phyloP scores from a whole-genome alignment of 2,113 vertebrate species.

The Chauna torquata region DNA sequence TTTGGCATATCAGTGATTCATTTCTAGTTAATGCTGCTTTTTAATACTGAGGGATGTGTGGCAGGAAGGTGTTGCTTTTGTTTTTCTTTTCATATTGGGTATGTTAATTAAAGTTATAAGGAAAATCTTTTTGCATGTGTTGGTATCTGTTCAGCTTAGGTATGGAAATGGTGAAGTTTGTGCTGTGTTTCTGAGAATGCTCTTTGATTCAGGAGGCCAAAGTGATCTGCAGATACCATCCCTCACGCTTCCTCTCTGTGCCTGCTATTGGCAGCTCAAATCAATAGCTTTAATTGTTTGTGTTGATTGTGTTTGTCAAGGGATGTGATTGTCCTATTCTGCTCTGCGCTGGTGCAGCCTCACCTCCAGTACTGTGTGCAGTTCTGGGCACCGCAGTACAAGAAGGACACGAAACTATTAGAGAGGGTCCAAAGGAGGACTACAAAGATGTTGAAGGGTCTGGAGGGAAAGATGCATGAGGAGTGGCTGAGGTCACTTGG shows the following conservation, averaged over 20 bases:
- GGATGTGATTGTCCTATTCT: too few species aligned
- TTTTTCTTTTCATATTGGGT: not conserved
- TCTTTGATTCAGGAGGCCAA: not conserved
- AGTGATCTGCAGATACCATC: not conserved
- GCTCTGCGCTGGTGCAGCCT: too few species aligned
- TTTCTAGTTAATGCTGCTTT: slow-evolving; percentile 7
- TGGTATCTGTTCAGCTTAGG: not conserved
- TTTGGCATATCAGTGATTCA: not conserved
- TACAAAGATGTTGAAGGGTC: too few species aligned
- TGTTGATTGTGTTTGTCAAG: too few species aligned
- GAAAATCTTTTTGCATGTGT: not conserved
- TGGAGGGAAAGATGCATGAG: too few species aligned
- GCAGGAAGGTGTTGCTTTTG: not conserved
- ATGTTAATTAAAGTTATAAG: not conserved
- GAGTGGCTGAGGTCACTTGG: too few species aligned
- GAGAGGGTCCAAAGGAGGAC: too few species aligned
- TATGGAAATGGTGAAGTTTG: not conserved
- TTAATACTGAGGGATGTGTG: not conserved
- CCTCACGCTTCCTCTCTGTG: not conserved
- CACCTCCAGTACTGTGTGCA: too few species aligned
- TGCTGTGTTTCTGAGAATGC: not conserved
- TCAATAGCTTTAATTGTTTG: not conserved
- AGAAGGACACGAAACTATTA: too few species aligned
- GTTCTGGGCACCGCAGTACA: too few species aligned
- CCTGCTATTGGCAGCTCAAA: not conserved